phyloP scores from a whole-genome alignment of 2,797 vertebrate genomes.

The Falco rusticolus region DNA sequence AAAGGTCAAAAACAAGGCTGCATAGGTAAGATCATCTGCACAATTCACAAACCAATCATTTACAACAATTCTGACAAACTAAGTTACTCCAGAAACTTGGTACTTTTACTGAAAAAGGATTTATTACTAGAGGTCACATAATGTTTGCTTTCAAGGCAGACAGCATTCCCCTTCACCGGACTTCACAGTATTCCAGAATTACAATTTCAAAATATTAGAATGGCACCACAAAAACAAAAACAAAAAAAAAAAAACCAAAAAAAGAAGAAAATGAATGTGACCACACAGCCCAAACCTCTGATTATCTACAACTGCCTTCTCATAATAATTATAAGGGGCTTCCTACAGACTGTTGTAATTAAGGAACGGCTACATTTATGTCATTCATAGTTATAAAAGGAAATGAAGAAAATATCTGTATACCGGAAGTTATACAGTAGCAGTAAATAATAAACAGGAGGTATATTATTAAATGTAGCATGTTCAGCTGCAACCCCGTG shows the following conservation, averaged over 20 bases:
- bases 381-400: background rate
- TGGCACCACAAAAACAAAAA: constrained; percentile 1
- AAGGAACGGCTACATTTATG: constrained; percentile 10
- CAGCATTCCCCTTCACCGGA: constrained; percentile 51
- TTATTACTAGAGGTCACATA: constrained; percentile 73
- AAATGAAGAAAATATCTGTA: background rate
- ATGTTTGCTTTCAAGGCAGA: constrained; percentile 71
- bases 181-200: constrained; percentile 61
- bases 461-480: constrained; percentile 43
- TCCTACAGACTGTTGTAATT: background rate
- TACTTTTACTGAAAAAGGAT: constrained; percentile 78
- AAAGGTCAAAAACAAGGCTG: constrained; percentile 90
- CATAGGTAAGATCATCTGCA: constrained; percentile 90
- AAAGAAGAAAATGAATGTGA: background rate
- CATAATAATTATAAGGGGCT: background rate
- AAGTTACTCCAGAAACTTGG: constrained; percentile 82
- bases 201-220: constrained; percentile 30
- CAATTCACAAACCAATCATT: constrained; percentile 84
- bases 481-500: background rate
- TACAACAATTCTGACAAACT: constrained; percentile 76
- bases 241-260: background rate
- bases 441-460: constrained; percentile 53
- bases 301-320: constrained; percentile 4
- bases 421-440: constrained; percentile 25
- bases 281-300: background rate